Conservation (phyloP, 2,113 vertebrate genomes). For the Penelope pileata region DNA sequence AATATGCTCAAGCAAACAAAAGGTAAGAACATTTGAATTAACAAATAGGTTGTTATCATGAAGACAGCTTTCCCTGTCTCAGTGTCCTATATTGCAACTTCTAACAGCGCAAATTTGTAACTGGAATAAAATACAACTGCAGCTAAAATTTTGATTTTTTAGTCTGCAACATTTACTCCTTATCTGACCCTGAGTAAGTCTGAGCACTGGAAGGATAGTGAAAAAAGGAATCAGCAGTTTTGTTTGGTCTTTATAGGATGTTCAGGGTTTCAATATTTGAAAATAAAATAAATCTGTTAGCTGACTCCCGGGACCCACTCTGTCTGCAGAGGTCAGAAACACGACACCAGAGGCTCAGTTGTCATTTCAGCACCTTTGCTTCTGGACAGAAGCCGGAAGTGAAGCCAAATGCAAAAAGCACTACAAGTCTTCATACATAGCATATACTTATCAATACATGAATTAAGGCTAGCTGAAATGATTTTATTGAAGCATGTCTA, state of each 20-base stretch:
- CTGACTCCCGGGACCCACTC: neutral
- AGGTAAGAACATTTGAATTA: neutral
- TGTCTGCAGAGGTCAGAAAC: neutral
- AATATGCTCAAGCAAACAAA: neutral
- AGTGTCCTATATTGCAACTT: neutral
- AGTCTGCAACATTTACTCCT: neutral
- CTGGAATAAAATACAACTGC: neutral
- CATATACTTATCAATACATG: neutral
- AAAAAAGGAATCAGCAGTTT: neutral
- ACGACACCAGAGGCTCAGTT: rapidly evolving
- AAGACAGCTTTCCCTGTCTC: neutral
- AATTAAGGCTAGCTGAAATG: neutral
- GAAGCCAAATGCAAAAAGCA: neutral
- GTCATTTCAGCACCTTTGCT: slow-evolving; percentile 32
- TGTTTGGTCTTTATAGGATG: neutral
- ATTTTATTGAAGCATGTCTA: neutral
- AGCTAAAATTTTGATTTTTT: neutral
- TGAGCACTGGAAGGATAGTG: neutral
- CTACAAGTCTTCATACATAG: rapidly evolving
- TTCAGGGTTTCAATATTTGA: neutral
- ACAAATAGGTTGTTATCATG: neutral
- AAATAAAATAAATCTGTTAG: neutral
- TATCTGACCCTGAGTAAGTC: neutral
- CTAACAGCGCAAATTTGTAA: neutral
- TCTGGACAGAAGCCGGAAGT: slow-evolving; percentile 38